Conservation (phyloP, 2,888 invertebrate genomes). For the Romanomermis culicivorax region DNA sequence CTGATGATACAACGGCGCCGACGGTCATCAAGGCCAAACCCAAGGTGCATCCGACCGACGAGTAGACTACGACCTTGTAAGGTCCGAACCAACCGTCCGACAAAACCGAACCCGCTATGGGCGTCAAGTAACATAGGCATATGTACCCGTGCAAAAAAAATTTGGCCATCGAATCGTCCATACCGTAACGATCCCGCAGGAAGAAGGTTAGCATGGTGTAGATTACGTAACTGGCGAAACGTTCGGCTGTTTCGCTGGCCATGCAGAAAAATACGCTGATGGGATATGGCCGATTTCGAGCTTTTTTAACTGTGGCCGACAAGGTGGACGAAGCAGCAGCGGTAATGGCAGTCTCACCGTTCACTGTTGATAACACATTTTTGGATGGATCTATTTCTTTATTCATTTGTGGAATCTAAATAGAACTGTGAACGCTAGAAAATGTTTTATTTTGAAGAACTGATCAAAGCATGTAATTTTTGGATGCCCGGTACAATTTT, state of each 20-base stretch:
- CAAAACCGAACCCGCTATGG: slow-evolving; percentile 68
- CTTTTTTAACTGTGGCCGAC: too few relatives aligned
- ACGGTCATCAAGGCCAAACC: background rate
- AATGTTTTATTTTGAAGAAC: too few relatives aligned
- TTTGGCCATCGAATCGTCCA: background rate
- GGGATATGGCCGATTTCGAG: too few relatives aligned
- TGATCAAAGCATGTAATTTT: too few relatives aligned
- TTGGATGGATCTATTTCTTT: too few relatives aligned
- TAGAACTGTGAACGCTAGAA: too few relatives aligned
- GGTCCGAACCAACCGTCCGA: slow-evolving; percentile 47
- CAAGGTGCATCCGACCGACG: background rate
- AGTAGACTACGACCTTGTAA: background rate
- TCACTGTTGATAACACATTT: too few relatives aligned
- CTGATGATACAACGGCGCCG: background rate
- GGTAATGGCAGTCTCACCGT: too few relatives aligned
- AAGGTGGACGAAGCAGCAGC: too few relatives aligned
- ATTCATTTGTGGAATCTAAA: too few relatives aligned
- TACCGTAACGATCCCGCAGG: background rate
- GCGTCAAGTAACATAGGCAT: slow-evolving; percentile 70
- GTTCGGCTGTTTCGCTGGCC: background rate
- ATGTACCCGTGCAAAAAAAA: slow-evolving; percentile 47
- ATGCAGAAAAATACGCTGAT: background rate
- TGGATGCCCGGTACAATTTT: too few relatives aligned
- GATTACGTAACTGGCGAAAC: background rate
- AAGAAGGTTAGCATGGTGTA: background rate